phyloP scores from a whole-genome alignment of 2,797 vertebrate genomes.

The Myoxocephalus aenaeus region DNA sequence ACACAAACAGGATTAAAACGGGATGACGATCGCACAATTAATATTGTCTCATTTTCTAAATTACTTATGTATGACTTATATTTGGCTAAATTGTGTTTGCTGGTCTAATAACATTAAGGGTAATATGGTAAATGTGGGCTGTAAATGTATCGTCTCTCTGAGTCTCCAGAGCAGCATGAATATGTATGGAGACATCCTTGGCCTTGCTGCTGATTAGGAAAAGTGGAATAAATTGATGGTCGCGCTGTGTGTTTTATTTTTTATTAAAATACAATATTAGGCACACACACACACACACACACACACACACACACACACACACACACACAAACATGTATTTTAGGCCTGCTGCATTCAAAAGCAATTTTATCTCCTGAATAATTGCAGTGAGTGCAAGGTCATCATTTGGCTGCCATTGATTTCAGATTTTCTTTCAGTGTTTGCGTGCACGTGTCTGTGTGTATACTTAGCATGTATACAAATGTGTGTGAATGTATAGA shows the following conservation, averaged over 20 bases:
- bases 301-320: neutral
- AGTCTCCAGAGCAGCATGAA: constrained; percentile 73
- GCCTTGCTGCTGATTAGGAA: constrained; percentile 76
- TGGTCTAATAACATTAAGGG: constrained; percentile 77
- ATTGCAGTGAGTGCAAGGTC: constrained; percentile 13
- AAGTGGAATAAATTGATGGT: constrained; percentile 78
- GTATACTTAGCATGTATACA: neutral
- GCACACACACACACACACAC: constrained; percentile 1
- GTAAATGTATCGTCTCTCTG: constrained; percentile 67
- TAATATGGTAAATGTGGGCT: constrained; percentile 77
- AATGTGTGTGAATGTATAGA: neutral
- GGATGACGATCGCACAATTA: constrained; percentile 70
- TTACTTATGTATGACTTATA: constrained; percentile 77
- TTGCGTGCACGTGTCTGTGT: neutral
- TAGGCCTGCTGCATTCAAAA: constrained; percentile 21
- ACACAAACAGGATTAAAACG: constrained; percentile 75
- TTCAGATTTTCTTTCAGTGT: neutral
- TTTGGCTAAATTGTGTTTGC: constrained; percentile 77
- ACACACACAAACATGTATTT: neutral
- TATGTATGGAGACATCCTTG: constrained; percentile 78
- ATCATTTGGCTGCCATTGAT: constrained; percentile 50
- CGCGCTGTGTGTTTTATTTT: constrained; percentile 50
- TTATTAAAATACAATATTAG: constrained; percentile 57
- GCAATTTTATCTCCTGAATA: constrained; percentile 20
- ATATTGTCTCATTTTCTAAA: constrained; percentile 77